phyloP scores from a whole-genome alignment of 2,888 invertebrate genomes.

The Xestia xanthographa region DNA sequence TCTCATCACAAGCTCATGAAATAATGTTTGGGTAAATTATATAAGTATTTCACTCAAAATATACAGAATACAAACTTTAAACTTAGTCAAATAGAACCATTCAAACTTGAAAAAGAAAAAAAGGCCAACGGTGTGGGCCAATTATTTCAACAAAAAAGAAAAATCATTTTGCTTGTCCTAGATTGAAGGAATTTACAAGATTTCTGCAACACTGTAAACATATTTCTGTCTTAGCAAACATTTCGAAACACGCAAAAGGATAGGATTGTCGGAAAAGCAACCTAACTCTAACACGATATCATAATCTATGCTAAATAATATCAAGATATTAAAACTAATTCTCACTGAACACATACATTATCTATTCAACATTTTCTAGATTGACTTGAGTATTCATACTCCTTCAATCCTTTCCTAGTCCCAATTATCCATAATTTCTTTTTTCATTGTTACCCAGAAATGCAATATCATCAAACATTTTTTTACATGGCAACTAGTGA shows the following conservation, averaged over 20 bases:
- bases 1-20: constrained; percentile 31
- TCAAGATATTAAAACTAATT: constrained; percentile 81
- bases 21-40: constrained; percentile 11
- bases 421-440: constrained; percentile 54
- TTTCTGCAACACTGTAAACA: constrained; percentile 29
- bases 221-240: constrained; percentile 59
- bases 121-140: not conserved
- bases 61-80: constrained; percentile 45
- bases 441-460: constrained; percentile 65
- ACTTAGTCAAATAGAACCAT: constrained; percentile 23
- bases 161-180: constrained; percentile 24
- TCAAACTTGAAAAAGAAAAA: not conserved
- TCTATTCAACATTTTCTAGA: constrained; percentile 65
- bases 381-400: constrained; percentile 41
- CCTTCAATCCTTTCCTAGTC: constrained; percentile 47
- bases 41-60: constrained; percentile 45
- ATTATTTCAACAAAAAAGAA: not conserved
- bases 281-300: constrained; percentile 74
- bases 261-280: constrained; percentile 73
- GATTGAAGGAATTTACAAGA: constrained; percentile 17
- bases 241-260: constrained; percentile 57
- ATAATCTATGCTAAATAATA: constrained; percentile 79
- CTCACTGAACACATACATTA: constrained; percentile 85
- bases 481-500: constrained; percentile 42
- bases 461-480: constrained; percentile 54